Conservation (phyloP, 2,888 invertebrate species). For the Brenthis hecate region DNA sequence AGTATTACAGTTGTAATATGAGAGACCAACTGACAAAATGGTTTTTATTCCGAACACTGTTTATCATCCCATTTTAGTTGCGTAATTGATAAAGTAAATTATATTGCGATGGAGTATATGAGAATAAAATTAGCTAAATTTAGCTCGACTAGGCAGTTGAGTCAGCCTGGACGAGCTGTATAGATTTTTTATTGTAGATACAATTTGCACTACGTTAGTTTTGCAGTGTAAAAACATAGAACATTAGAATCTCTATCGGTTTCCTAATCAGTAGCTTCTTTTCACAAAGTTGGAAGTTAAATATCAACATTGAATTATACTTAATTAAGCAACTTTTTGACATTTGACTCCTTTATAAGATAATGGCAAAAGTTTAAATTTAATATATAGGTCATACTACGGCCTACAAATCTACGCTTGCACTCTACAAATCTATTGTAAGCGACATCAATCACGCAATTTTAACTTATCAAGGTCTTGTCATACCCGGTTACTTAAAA, state of each 20-base stretch:
- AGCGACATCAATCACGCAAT: constrained; percentile 26
- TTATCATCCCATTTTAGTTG: neutral
- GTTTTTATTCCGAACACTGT: neutral
- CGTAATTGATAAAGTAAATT: neutral
- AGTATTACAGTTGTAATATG: neutral
- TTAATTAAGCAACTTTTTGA: too few relatives aligned
- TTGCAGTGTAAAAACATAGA: constrained; percentile 8
- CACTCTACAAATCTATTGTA: constrained; percentile 9
- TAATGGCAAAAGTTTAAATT: neutral
- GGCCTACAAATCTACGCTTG: constrained; percentile 9
- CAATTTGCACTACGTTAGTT: constrained; percentile 6
- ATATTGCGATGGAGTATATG: neutral
- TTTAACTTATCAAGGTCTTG: constrained; percentile 46
- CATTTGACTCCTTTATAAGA: neutral
- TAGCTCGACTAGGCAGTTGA: constrained; percentile 10
- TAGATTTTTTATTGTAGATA: constrained; percentile 20
- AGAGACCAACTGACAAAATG: neutral
- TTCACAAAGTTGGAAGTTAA: neutral
- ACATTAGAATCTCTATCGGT: neutral
- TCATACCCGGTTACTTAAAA: constrained; percentile 71
- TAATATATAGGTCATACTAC: constrained; percentile 16
- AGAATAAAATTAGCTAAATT: constrained; percentile 9
- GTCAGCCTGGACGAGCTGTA: constrained; percentile 4
- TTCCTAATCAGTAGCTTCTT: neutral
- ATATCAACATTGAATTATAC: neutral